A percentile compares a stretch with the other conserved stretches of the same genome.
Evolutionary conservation across 2,888 invertebrate genomes (phyloP).

Genomic region (Himalopsyche anomala): DNA sequence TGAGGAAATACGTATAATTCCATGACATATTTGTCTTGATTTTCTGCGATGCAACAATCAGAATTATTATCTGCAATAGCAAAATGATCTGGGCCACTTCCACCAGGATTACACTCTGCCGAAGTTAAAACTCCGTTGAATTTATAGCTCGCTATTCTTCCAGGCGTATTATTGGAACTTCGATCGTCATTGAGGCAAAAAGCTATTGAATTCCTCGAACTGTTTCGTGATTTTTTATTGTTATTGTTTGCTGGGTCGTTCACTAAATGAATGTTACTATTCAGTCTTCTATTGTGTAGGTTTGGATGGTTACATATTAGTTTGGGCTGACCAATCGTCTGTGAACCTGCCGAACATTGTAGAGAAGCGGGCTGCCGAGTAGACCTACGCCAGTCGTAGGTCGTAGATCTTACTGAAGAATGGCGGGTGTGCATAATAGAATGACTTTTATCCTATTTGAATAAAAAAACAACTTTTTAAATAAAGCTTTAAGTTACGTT

Average conservation of each 20-base stretch:
- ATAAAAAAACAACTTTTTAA: neutral
- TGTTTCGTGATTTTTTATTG: slow-evolving; percentile 39
- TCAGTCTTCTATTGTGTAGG: slow-evolving; percentile 42
- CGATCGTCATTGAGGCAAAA: slow-evolving; percentile 46
- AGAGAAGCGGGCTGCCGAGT: slow-evolving; percentile 39
- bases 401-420: slow-evolving; percentile 59
- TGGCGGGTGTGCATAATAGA: slow-evolving; percentile 62
- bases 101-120: neutral
- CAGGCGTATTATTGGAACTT: neutral
- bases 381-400: slow-evolving; percentile 59
- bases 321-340: slow-evolving; percentile 43
- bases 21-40: slow-evolving; percentile 41
- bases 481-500: neutral
- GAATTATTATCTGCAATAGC: neutral
- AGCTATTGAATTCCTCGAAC: slow-evolving; percentile 51
- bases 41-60: slow-evolving; percentile 36
- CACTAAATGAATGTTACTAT: neutral
- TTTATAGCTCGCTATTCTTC: slow-evolving; percentile 31
- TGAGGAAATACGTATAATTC: slow-evolving; percentile 53
- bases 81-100: neutral
- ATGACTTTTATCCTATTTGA: slow-evolving; percentile 61
- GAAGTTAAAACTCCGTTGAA: slow-evolving; percentile 5
- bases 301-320: slow-evolving; percentile 33
- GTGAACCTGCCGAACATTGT: slow-evolving; percentile 6
- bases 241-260: slow-evolving; percentile 43